Evolutionary conservation across 1,140 invertebrate genomes (phyloP).

Genomic region (Whitmania pigra): DNA sequence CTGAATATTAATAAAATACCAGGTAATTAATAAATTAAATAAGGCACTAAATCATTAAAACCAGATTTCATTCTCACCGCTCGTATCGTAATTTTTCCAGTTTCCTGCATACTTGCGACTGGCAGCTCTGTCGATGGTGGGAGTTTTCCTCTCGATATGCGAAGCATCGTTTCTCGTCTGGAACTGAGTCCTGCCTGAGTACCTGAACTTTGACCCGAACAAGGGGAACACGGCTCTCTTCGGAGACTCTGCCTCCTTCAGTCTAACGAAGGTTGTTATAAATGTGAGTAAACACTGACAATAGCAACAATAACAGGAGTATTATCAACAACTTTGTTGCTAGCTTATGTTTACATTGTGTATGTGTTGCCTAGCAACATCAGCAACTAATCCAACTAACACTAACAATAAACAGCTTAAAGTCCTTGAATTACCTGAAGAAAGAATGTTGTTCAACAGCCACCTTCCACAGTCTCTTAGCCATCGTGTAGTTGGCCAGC

Average conservation of each 20-base stretch:
- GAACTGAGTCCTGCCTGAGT: constrained; percentile 87
- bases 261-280: constrained; percentile 47
- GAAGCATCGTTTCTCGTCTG: constrained; percentile 66
- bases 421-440: constrained; percentile 59
- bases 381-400: too few relatives aligned
- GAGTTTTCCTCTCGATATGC: constrained; percentile 68
- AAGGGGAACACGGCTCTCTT: constrained; percentile 61
- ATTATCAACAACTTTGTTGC: too few relatives aligned
- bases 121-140: constrained; percentile 72
- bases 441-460: constrained; percentile 99
- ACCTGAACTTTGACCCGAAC: constrained; percentile 84
- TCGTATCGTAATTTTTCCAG: constrained; percentile 6
- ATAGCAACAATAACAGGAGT: neutral
- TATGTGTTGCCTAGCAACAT: too few relatives aligned
- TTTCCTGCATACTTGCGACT: constrained; percentile 45
- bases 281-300: too few relatives aligned
- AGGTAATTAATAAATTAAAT: too few relatives aligned
- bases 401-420: too few relatives aligned
- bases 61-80: neutral
- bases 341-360: too few relatives aligned
- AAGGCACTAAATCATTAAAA: neutral
- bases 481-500: constrained; percentile 78
- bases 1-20: too few relatives aligned
- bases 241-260: constrained; percentile 78
- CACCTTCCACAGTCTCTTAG: constrained; percentile 96